Evolutionary conservation across 2,888 invertebrate species (phyloP).

Genomic region (Latrodectus elegans): DNA sequence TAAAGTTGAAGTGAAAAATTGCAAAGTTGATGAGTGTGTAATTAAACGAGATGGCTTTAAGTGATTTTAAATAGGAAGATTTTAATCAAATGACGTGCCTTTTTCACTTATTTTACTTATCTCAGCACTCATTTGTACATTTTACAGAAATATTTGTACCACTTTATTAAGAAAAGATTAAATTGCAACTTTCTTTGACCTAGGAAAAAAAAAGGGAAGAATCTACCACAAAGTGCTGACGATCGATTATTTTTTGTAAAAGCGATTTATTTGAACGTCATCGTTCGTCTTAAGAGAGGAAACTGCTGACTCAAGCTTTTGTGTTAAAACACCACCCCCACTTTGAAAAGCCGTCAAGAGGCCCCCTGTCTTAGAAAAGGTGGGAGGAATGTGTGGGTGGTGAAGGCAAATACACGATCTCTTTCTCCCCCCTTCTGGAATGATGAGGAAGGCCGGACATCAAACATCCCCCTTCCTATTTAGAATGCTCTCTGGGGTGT

Average conservation of each 20-base stretch:
- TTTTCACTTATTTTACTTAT: too few species aligned
- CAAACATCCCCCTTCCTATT: neutral
- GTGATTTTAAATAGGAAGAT: too few species aligned
- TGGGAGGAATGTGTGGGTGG: conserved; percentile 4
- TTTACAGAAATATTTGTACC: too few species aligned
- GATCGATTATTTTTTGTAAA: neutral
- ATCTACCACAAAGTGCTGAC: too few species aligned
- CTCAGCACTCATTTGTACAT: too few species aligned
- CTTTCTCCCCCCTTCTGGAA: neutral
- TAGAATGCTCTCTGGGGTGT: conserved; percentile 24
- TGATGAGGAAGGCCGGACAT: conserved; percentile 19
- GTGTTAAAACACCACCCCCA: conserved; percentile 1
- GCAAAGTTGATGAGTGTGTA: too few species aligned
- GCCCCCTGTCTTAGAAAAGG: neutral
- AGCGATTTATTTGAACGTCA: conserved; percentile 49
- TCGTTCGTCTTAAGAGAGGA: conserved; percentile 8
- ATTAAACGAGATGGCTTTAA: too few species aligned
- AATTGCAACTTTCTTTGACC: too few species aligned
- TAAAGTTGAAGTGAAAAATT: too few species aligned
- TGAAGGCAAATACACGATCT: conserved; percentile 39
- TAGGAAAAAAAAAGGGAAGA: too few species aligned
- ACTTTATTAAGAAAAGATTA: too few species aligned
- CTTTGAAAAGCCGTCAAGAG: conserved; percentile 31
- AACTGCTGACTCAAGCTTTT: conserved; percentile 25
- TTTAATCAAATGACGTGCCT: too few species aligned